Base-by-base conservation (phyloP, 2,888 invertebrate genomes). In the Leucoma salicis region DNA sequence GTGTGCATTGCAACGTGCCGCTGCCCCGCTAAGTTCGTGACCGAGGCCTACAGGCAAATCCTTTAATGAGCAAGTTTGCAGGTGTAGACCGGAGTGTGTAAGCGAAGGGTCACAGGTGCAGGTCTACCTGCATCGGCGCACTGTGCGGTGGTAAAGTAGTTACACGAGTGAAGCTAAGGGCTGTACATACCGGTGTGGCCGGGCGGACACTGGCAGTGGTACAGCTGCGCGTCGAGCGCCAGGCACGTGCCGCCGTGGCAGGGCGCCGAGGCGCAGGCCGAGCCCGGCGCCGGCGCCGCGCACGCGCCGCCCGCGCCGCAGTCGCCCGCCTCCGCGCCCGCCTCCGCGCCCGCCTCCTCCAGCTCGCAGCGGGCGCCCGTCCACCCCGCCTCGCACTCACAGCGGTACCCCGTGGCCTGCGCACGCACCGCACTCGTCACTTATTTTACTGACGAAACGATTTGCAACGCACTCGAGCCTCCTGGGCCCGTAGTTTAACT, bases 241-340 rank as follows among this genome's bases (percentile, higher is more conserved):
- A 90, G 81, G 78, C 96, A 96, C 39, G 93, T 93, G 62, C 93
- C 95, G 82, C 95, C 94, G 78, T 93, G 91, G 88, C 97, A 97
- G 16, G 94, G 93, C 56, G 91, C 87, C 34, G 88, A 79, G 10
- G 90, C 85, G 75, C 95, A 95, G 41, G 92, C 92, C 34, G 94
- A 93, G 71, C 93, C 92, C 11, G 93, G 89, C 63, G 93, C 91
- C 25, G 88, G 79, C 54, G 83, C 74, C 6, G 79, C 81, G 78
- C 95, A 95, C 58, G 59, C 49, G 18, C 66, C 64, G 40, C 48
- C 62, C 42, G 63, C 75, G 72, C 94, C 94, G 62, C 95, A 94
- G 78, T 95, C 92, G 14, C 92, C 90, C 65, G 93, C 90, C 46
- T 78, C 75, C 59, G 94, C 93, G 81, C 95, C 12, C 77, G 64